These are phyloP conservation scores for Scatophagus argus DNA, from an alignment of 2,113 vertebrate species.

Conservation along the genomic window DNA sequence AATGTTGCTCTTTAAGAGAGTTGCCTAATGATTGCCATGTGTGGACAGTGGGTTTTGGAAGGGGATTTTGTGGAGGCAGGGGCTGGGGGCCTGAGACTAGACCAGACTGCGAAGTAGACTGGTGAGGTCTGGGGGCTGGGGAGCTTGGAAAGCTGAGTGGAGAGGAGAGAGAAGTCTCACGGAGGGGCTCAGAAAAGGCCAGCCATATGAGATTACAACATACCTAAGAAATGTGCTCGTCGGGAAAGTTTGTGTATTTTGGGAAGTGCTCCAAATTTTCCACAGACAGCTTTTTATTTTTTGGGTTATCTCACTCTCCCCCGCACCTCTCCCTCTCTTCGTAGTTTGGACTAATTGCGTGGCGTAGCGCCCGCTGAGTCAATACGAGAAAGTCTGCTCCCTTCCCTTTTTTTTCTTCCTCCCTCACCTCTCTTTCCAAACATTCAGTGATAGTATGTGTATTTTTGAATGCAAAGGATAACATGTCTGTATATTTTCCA, in stretches of 20 bases:
- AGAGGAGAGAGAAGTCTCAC: constrained; percentile 76
- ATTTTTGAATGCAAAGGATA: constrained; percentile 80
- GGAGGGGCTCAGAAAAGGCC: constrained; percentile 81
- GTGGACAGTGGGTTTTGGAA: constrained; percentile 79
- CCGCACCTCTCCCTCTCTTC: constrained; percentile 50
- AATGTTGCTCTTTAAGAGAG: constrained; percentile 82
- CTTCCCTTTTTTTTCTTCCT: constrained; percentile 47
- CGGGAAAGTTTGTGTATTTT: constrained; percentile 77
- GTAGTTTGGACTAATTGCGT: constrained; percentile 79
- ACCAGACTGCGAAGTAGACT: constrained; percentile 79
- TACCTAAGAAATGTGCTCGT: constrained; percentile 82
- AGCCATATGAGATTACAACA: constrained; percentile 84
- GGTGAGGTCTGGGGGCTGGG: constrained; percentile 75
- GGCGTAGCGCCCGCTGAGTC: constrained; percentile 59
- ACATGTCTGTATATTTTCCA: constrained; percentile 83
- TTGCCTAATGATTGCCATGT: constrained; percentile 82
- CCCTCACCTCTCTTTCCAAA: constrained; percentile 76
- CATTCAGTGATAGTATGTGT: constrained; percentile 78
- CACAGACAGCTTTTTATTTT: constrained; percentile 84
- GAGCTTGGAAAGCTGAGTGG: constrained; percentile 76
- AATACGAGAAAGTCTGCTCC: constrained; percentile 77
- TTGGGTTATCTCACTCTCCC: constrained; percentile 77
- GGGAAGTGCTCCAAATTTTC: constrained; percentile 84
- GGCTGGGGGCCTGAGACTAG: constrained; percentile 75
- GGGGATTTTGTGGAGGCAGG: constrained; percentile 68